A percentile compares a stretch with the other conserved stretches of the same genome.
These are phyloP conservation scores for Tribolium castaneum DNA, from an alignment of 1,140 invertebrate genomes.

Conservation along the genomic window DNA sequence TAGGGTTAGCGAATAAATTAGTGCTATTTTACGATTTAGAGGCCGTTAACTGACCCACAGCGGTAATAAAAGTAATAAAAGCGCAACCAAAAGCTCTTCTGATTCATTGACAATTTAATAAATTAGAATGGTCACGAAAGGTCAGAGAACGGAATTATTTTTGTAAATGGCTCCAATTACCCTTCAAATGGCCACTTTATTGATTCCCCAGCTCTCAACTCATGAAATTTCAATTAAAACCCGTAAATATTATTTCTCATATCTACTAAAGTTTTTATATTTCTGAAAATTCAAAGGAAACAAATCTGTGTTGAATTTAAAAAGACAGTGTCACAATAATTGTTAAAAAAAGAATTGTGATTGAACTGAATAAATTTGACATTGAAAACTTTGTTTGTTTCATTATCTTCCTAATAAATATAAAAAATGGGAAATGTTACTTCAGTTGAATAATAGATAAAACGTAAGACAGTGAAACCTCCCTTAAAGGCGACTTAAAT, in stretches of 20 bases:
- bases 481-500: too few species aligned
- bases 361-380: too few species aligned
- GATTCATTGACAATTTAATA: slow-evolving; percentile 36
- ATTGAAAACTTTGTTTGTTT: too few species aligned
- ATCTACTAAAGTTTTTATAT: too few species aligned
- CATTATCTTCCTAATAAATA: too few species aligned
- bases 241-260: not conserved
- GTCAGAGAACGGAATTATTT: slow-evolving; percentile 28
- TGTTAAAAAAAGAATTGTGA: too few species aligned
- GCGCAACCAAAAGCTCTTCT: slow-evolving; percentile 30
- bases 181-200: not conserved
- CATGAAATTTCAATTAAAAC: not conserved
- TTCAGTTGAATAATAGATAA: too few species aligned
- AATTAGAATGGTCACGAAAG: slow-evolving; percentile 31
- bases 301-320: too few species aligned
- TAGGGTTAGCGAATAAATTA: slow-evolving; percentile 23
- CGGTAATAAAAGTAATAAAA: slow-evolving; percentile 36
- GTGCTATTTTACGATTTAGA: slow-evolving; percentile 29
- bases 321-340: too few species aligned
- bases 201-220: not conserved
- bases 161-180: slow-evolving; percentile 27
- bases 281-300: too few species aligned
- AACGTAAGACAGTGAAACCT: too few species aligned
- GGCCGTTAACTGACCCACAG: slow-evolving; percentile 21
- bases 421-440: too few species aligned